These are phyloP conservation scores for Agrochola lychnidis DNA, from an alignment of 2,888 invertebrate genomes.

Conservation along the genomic window DNA sequence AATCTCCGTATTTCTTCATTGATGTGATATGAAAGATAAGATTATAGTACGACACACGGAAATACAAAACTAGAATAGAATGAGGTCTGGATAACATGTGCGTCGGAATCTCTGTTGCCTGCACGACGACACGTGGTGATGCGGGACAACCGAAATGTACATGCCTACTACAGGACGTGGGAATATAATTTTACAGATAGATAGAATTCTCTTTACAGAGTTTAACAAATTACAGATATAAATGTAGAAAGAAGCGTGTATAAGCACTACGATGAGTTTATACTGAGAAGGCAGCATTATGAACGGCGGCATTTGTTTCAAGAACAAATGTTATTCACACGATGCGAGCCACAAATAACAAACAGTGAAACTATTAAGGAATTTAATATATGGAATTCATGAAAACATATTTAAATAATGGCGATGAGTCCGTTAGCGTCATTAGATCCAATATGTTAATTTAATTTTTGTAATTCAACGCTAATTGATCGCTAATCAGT, in stretches of 20 bases:
- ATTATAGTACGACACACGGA: constrained; percentile 12
- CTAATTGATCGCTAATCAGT: constrained; percentile 12
- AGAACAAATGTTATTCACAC: not conserved
- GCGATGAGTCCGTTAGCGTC: not conserved
- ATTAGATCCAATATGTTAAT: constrained; percentile 6
- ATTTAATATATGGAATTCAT: not conserved
- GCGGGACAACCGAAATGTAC: constrained; percentile 1
- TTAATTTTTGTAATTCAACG: constrained; percentile 8
- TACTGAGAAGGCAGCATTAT: not conserved
- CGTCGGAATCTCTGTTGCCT: constrained; percentile 10
- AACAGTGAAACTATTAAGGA: not conserved
- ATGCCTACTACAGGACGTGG: constrained; percentile 20
- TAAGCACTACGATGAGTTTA: not conserved
- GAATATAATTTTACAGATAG: constrained; percentile 2
- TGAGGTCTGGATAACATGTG: constrained; percentile 35
- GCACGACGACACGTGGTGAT: constrained; percentile 41
- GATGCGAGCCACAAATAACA: not conserved
- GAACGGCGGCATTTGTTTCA: not conserved
- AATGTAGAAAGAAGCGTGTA: not conserved
- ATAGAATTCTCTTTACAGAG: no score
- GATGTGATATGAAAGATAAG: constrained; percentile 23
- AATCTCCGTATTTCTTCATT: constrained; percentile 26
- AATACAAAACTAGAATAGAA: constrained; percentile 6
- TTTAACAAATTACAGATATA: no score
- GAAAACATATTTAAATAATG: constrained; percentile 12